Base-by-base conservation (phyloP, 2,113 vertebrate genomes). In the Pagrus major region DNA sequence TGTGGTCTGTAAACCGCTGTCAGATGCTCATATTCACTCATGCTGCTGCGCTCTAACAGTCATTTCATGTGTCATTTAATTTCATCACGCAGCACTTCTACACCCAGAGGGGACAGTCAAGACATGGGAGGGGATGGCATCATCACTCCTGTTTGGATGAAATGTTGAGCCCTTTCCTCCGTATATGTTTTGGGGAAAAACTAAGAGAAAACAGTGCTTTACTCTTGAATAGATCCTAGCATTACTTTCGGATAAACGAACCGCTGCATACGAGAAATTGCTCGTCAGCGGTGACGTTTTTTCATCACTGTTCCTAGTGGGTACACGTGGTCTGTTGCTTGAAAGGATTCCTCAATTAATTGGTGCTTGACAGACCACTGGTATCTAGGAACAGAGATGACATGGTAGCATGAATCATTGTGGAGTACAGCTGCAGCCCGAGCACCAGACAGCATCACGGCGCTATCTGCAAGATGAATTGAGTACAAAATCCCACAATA, bases 161-260 rank as follows among this genome's bases (percentile, higher is more conserved):
- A 67, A 68, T 16, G 16, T 23, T 7, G 3, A 37, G 35, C 11
- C 7, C 41, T 47, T 59, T 58, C n/a, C 29, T 63, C 6, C 6
- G 14, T 42, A 59, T 46, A 5, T 72, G 14, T 75, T 73, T 55
- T 51, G 55, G 76, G 42, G 70, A 61, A 78, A 84, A 83, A 83
- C 65, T 72, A 80, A 89, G 81, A 88, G 79, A 86, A 88, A 88
- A 86, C 83, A 85, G 63, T 15, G 74, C 79, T 71, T 83, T 1
- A 39, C 31, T 80, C 8, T 73, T 9, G 31, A 31, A 39, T 14
- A 54, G 3, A 44, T 42, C 6, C 25, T 33, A 7, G n/a, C 14
- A n/a, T 65, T 73, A 12, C 16, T 47, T 80, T 29, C 71, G 20
- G 15, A 60, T 1, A 33, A 23, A 71, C 11, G 39, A 39, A 55